These are phyloP conservation scores for Furcula furcula DNA, from an alignment of 2,888 invertebrate species.

Conservation along the genomic window DNA sequence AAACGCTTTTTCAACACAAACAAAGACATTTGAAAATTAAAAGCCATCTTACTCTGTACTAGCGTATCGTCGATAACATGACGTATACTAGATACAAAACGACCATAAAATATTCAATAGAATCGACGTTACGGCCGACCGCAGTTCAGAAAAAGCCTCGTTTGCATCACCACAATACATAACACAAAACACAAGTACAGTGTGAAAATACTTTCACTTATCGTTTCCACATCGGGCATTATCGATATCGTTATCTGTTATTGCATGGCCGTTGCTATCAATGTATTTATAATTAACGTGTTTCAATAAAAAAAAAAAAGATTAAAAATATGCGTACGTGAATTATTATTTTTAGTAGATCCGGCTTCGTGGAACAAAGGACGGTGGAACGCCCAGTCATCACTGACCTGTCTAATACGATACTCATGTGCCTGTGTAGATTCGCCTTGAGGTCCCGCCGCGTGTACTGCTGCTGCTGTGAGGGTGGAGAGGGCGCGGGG, in stretches of 20 bases:
- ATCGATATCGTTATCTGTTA: slow-evolving; percentile 31
- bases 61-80: slow-evolving; percentile 12
- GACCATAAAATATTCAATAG: slow-evolving; percentile 29
- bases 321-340: slow-evolving; percentile 7
- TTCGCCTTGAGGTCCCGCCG: slow-evolving; percentile 76
- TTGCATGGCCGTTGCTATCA: slow-evolving; percentile 15
- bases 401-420: slow-evolving; percentile 78
- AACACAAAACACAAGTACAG: slow-evolving; percentile 22
- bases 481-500: slow-evolving; percentile 37
- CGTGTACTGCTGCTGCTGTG: slow-evolving; percentile 67
- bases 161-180: slow-evolving; percentile 32
- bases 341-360: slow-evolving; percentile 9
- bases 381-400: slow-evolving; percentile 10
- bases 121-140: slow-evolving; percentile 25
- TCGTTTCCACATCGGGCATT: slow-evolving; percentile 21
- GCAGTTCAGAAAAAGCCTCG: slow-evolving; percentile 22
- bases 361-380: slow-evolving; percentile 5
- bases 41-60: slow-evolving; percentile 19
- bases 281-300: slow-evolving; percentile 16
- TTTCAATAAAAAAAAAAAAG: slow-evolving; percentile 5
- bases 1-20: too few relatives aligned
- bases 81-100: slow-evolving; percentile 22
- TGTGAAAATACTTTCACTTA: slow-evolving; percentile 37
- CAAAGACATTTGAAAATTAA: slow-evolving; percentile 15
- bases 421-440: slow-evolving; percentile 79